Evolutionary conservation across 2,113 vertebrate genomes (phyloP).

Genomic region (Girardinichthys multiradiatus): DNA sequence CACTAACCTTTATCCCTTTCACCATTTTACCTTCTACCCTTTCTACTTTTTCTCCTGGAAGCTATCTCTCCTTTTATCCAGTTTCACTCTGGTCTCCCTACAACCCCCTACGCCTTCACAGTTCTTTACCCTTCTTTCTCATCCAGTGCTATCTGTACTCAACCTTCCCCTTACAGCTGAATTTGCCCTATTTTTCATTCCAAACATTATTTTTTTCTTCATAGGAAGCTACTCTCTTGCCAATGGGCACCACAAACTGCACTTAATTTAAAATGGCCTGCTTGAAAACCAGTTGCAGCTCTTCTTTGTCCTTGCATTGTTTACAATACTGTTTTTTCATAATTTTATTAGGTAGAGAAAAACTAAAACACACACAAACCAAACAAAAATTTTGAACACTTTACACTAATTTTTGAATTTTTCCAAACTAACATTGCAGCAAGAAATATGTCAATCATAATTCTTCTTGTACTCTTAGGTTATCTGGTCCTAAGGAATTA

Average conservation of each 20-base stretch:
- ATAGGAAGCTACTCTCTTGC: neutral
- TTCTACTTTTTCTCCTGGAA: slow-evolving; percentile 8
- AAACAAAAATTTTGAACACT: neutral
- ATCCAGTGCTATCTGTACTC: slow-evolving; percentile 13
- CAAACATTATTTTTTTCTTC: neutral
- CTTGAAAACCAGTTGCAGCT: neutral
- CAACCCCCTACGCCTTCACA: neutral
- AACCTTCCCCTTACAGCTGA: slow-evolving; percentile 21
- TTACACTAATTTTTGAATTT: no score
- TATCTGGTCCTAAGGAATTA: neutral
- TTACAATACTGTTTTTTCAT: neutral
- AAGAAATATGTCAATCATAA: neutral
- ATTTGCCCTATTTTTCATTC: slow-evolving; percentile 28
- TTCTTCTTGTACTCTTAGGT: neutral
- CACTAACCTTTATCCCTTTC: slow-evolving; percentile 35
- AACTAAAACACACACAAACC: neutral
- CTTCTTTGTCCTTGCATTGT: slow-evolving; percentile 11
- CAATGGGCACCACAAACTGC: neutral
- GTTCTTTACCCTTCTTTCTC: neutral
- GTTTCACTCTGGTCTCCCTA: slow-evolving; percentile 16
- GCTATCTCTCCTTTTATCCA: slow-evolving; percentile 39
- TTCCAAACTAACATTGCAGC: neutral
- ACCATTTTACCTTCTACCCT: slow-evolving; percentile 24
- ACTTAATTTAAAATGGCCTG: slow-evolving; percentile 3
- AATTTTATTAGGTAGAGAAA: neutral